phyloP scores from a whole-genome alignment of 2,797 vertebrate species.

The Chelidonichthys spinosus region DNA sequence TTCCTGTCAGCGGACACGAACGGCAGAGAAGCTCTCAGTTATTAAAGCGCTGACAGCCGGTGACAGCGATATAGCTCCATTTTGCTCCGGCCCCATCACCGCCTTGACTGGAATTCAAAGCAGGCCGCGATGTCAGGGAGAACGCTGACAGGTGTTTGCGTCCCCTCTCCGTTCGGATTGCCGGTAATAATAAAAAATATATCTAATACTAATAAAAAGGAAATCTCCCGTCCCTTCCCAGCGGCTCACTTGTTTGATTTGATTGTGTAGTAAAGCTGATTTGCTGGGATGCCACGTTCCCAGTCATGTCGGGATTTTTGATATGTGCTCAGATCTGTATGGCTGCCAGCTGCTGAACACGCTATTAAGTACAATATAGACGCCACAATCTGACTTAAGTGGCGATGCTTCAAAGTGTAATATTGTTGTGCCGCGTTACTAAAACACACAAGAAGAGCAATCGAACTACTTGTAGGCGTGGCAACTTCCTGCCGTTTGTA shows the following conservation, averaged over 20 bases:
- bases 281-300: conserved; percentile 3
- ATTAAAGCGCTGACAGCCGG: conserved; percentile 70
- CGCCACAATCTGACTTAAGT: conserved; percentile 4
- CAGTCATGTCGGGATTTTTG: not conserved
- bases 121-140: conserved; percentile 38
- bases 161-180: conserved; percentile 27
- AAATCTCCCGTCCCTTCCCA: not conserved
- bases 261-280: conserved; percentile 33
- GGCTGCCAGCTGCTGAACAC: conserved; percentile 17
- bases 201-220: not conserved
- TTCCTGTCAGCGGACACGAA: conserved; percentile 45
- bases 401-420: conserved; percentile 4
- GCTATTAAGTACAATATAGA: conserved; percentile 12
- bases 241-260: conserved; percentile 36
- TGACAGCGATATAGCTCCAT: conserved; percentile 69
- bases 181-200: conserved; percentile 4
- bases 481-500: not conserved
- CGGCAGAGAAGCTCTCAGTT: conserved; percentile 52
- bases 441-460: not conserved
- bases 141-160: conserved; percentile 57
- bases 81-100: conserved; percentile 56
- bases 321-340: conserved; percentile 16
- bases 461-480: not conserved
- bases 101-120: conserved; percentile 58
- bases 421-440: conserved; percentile 1